Evolutionary conservation across 2,888 invertebrate genomes (phyloP), one percentile per base, ranked within the genome.

Genomic region (Oscheius onirici): DNA sequence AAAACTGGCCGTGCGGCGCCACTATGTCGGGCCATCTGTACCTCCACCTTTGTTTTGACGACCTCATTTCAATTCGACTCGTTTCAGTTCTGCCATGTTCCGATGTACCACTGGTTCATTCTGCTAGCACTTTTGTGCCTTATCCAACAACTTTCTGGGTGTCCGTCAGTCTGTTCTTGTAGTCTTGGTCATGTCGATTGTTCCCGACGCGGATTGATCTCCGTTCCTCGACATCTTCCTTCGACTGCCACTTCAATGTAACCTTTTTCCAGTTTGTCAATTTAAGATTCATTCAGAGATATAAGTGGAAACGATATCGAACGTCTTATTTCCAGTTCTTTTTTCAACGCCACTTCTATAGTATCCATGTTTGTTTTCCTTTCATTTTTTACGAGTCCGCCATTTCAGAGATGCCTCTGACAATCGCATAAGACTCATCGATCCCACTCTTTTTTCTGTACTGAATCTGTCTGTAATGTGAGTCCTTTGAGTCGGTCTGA

Each of bases 321-420:
- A 22, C 20, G 55, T 17, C 71, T 79, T n/a, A 69, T 75, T 44
- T 67, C 63, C 43, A 57, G 55, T 20, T 58, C 69, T 13, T 49
- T 79, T n/a, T 60, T 71, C 11, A 71, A 70, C 24, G 15, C 54
- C 8, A 24, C 54, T 13, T 24, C 40, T 0, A 20, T 57, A 10
- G 13, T 52, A 40, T n/a, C 66, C 13, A 46, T 70, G 70, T 70
- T 13, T 20, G 70, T 67, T n/a, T n/a, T n/a, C n/a, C n/a, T n/a
- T n/a, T n/a, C n/a, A n/a, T n/a, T n/a, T n/a, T n/a, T n/a, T n/a
- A n/a, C n/a, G n/a, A n/a, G n/a, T n/a, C n/a, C n/a, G n/a, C 17
- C 17, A 11, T 72, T 78, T 49, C 73, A 80, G 80, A 74, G 77
- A 79, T 69, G 69, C 77, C 26, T 76, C 77, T 24, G 75, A 78